Percentiles rank a stretch among this genome's conserved stretches.
phyloP scores from a whole-genome alignment of 2,888 invertebrate species.

The Mythimna ferrago region DNA sequence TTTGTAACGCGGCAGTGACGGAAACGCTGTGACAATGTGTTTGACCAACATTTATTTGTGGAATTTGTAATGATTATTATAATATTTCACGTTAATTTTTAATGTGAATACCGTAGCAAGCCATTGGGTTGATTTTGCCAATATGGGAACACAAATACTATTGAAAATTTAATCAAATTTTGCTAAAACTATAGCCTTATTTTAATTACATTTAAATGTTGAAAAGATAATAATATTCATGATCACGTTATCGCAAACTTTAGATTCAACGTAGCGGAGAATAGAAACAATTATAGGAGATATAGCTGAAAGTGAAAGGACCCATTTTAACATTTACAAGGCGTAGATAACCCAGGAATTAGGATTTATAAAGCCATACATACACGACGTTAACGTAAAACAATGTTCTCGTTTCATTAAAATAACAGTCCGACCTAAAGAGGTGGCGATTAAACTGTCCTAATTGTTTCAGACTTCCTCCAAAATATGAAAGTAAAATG shows the following conservation, averaged over 20 bases:
- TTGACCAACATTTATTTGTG: conserved; percentile 57
- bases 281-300: conserved; percentile 45
- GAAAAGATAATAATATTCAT: conserved; percentile 33
- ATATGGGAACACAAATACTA: not conserved
- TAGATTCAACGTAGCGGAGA: conserved; percentile 22
- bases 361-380: conserved; percentile 58
- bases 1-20: conserved; percentile 71
- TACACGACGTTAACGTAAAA: conserved; percentile 59
- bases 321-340: conserved; percentile 52
- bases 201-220: conserved; percentile 25
- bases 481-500: conserved; percentile 78
- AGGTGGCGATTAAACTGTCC: conserved; percentile 69
- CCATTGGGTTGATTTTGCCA: conserved; percentile 19
- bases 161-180: conserved; percentile 8
- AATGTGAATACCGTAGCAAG: conserved; percentile 10
- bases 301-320: conserved; percentile 34
- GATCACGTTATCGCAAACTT: conserved; percentile 18
- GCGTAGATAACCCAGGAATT: conserved; percentile 45
- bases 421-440: conserved; percentile 66
- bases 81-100: conserved; percentile 47
- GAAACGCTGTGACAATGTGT: conserved; percentile 61
- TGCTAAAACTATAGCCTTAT: conserved; percentile 6
- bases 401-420: conserved; percentile 65
- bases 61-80: conserved; percentile 29
- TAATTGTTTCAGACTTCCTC: conserved; percentile 74